These are phyloP conservation scores for Ceyx cyanopectus DNA, from an alignment of 2,113 vertebrate species.

Conservation along the genomic window DNA sequence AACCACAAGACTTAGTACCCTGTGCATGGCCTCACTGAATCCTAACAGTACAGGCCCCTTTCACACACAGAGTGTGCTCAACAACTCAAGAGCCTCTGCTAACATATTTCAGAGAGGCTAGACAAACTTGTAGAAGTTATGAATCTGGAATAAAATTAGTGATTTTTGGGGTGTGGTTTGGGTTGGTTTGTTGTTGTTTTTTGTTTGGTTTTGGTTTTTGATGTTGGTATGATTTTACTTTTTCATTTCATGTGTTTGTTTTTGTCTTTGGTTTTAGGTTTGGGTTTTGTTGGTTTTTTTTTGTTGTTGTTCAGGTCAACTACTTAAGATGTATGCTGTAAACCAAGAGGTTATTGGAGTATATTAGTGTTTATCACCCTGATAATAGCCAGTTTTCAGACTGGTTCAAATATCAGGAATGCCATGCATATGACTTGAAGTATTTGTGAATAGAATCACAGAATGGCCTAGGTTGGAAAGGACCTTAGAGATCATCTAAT, in stretches of 20 bases:
- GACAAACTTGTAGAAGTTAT: not conserved
- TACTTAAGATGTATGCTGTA: not conserved
- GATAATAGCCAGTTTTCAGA: not conserved
- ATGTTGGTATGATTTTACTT: too few relatives aligned
- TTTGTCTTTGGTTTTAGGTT: not conserved
- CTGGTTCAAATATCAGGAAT: not conserved
- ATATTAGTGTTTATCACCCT: not conserved
- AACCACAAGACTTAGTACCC: not conserved
- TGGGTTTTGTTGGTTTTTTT: not conserved
- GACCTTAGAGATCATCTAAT: too few relatives aligned
- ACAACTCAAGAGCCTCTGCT: not conserved
- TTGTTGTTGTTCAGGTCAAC: not conserved
- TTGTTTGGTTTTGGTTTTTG: too few relatives aligned
- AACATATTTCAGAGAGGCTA: not conserved
- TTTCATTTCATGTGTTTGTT: not conserved
- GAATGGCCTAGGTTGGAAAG: too few relatives aligned
- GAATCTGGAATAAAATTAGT: not conserved
- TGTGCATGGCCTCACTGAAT: not conserved
- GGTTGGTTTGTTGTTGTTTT: not conserved
- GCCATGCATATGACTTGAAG: not conserved
- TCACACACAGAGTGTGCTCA: fast-evolving
- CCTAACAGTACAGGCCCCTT: not conserved
- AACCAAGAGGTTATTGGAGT: not conserved
- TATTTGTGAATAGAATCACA: not conserved
- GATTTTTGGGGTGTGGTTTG: fast-evolving